Percentiles rank a stretch among this genome's conserved stretches.
These are phyloP conservation scores for Mizuhopecten yessoensis DNA, from an alignment of 1,140 invertebrate genomes.

Conservation along the genomic window DNA sequence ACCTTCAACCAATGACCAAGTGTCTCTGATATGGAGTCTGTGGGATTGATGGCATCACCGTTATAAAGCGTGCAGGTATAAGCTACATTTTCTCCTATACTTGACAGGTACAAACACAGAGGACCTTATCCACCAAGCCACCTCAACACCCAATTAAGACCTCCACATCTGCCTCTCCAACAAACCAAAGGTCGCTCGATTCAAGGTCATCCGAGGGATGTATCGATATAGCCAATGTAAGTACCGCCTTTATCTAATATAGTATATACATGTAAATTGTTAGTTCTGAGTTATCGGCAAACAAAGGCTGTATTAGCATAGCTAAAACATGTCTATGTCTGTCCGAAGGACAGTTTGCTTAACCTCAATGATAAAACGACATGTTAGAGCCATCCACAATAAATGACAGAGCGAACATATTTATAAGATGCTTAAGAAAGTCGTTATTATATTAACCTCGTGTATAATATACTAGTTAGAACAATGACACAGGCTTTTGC, in stretches of 20 bases:
- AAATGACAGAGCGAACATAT: background rate
- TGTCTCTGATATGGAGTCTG: background rate
- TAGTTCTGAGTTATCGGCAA: background rate
- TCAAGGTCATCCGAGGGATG: background rate
- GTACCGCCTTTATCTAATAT: constrained; percentile 18
- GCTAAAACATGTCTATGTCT: constrained; percentile 19
- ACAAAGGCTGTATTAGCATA: background rate
- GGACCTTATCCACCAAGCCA: background rate
- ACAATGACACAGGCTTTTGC: too few species aligned
- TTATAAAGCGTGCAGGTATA: background rate
- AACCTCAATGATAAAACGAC: background rate
- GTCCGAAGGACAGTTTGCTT: background rate
- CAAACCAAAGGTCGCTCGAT: background rate
- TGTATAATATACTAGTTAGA: background rate
- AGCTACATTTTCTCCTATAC: background rate
- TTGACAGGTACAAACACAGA: background rate
- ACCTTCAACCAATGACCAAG: constrained; percentile 9
- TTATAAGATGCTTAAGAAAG: background rate
- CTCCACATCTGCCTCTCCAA: background rate
- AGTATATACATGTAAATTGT: constrained; percentile 28
- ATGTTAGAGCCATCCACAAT: background rate
- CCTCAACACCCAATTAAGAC: background rate
- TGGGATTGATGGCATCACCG: background rate
- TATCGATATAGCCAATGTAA: constrained; percentile 33
- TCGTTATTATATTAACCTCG: background rate